These are phyloP conservation scores for Molossus alvarezi DNA, from an alignment of 2,797 vertebrate species.

Conservation along the genomic window DNA sequence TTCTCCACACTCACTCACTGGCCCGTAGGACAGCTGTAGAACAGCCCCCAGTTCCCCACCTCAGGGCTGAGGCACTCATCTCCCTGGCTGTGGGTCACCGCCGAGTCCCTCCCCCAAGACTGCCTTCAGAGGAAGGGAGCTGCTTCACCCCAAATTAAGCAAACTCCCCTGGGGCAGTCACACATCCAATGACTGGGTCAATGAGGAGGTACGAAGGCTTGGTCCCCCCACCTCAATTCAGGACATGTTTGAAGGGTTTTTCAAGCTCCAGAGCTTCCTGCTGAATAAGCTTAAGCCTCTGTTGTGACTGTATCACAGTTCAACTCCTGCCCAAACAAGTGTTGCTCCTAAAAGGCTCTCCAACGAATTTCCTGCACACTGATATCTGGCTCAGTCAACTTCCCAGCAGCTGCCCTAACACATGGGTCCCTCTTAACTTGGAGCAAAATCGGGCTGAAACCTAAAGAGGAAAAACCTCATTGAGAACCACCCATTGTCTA, in stretches of 20 bases:
- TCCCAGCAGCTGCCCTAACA: background rate
- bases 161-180: background rate
- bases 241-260: background rate
- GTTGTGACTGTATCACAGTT: background rate
- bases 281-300: background rate
- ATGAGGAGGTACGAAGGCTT: background rate
- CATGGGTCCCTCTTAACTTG: background rate
- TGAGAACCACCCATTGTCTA: background rate
- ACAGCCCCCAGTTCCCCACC: background rate
- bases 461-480: background rate
- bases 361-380: background rate
- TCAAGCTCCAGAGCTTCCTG: background rate
- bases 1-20: background rate
- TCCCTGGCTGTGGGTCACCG: background rate
- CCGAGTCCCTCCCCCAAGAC: background rate
- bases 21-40: background rate
- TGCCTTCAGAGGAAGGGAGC: background rate
- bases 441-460: background rate
- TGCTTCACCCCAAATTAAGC: constrained; percentile 27
- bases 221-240: background rate
- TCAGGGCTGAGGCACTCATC: background rate
- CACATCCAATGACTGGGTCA: background rate
- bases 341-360: background rate
- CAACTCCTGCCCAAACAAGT: background rate
- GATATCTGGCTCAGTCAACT: background rate